These are phyloP conservation scores for Heliothis peltigera DNA, from an alignment of 2,888 invertebrate species.

Conservation along the genomic window DNA sequence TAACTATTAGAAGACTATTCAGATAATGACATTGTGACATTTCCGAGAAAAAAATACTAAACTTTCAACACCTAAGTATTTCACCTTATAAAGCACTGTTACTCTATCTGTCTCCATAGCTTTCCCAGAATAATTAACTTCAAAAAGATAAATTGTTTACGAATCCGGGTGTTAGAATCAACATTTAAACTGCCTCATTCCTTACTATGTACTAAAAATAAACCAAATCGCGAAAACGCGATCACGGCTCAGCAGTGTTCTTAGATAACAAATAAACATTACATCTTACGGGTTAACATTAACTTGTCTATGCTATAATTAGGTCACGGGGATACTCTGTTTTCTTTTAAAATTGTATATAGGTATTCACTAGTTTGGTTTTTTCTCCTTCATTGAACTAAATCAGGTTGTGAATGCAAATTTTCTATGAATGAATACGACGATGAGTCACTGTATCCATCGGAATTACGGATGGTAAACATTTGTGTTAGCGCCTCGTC, in stretches of 20 bases:
- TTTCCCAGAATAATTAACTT: too few species aligned
- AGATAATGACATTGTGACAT: too few species aligned
- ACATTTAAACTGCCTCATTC: slow-evolving; percentile 14
- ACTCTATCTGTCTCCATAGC: background rate
- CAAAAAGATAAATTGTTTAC: slow-evolving; percentile 36
- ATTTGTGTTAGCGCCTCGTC: slow-evolving; percentile 38
- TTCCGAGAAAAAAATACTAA: too few species aligned
- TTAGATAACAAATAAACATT: slow-evolving; percentile 65
- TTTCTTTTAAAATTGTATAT: slow-evolving; percentile 57
- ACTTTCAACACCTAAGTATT: too few species aligned
- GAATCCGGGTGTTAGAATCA: slow-evolving; percentile 24
- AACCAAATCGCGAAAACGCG: slow-evolving; percentile 20
- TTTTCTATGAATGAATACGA: slow-evolving; percentile 33
- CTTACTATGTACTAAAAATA: slow-evolving; percentile 24
- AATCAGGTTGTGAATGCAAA: slow-evolving; percentile 31
- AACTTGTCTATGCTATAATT: slow-evolving; percentile 65
- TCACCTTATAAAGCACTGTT: too few species aligned
- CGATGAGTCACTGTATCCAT: slow-evolving; percentile 29
- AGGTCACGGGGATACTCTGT: slow-evolving; percentile 69
- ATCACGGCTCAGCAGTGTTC: slow-evolving; percentile 27
- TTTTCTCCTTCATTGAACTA: slow-evolving; percentile 20
- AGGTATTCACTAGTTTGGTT: slow-evolving; percentile 11
- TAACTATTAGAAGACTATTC: too few species aligned
- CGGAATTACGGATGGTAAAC: slow-evolving; percentile 30
- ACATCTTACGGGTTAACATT: slow-evolving; percentile 62